Percentiles rank a stretch among this genome's conserved stretches.
Evolutionary conservation across 2,797 vertebrate genomes (phyloP).

Genomic region (Scarus forsteni): DNA sequence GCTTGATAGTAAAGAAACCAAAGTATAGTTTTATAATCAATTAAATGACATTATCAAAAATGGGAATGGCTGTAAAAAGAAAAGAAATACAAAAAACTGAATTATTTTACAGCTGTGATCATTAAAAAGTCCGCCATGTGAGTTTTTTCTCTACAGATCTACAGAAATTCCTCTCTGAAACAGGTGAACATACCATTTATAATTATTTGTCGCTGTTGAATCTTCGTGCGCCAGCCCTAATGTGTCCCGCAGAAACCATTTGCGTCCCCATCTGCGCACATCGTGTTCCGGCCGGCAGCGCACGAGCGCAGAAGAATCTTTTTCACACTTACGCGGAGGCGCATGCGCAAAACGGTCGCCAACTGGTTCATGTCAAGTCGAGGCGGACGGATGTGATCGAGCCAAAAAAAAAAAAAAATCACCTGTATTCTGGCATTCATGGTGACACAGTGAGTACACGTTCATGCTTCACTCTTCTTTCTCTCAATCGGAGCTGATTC

Average conservation of each 20-base stretch:
- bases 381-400: conserved; percentile 79
- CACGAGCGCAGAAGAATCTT: conserved; percentile 63
- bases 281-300: conserved; percentile 37
- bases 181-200: too few species aligned
- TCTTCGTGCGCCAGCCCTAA: neutral
- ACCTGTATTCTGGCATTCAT: conserved; percentile 83
- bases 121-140: too few species aligned
- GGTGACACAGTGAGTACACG: conserved; percentile 83
- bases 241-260: conserved; percentile 25
- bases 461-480: conserved; percentile 12
- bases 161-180: neutral
- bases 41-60: too few species aligned
- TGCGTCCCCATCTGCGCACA: conserved; percentile 39
- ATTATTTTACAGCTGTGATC: too few species aligned
- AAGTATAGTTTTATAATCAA: too few species aligned
- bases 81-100: too few species aligned
- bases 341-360: conserved; percentile 76
- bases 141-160: neutral
- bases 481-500: accelerated
- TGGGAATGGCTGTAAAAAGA: too few species aligned
- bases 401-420: conserved; percentile 64
- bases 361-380: conserved; percentile 73
- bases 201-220: neutral
- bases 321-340: conserved; percentile 73
- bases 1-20: too few species aligned